Percentiles rank a stretch among this genome's conserved stretches.
Evolutionary conservation across 2,797 vertebrate genomes (phyloP).

Genomic region (Clarias fuscus): DNA sequence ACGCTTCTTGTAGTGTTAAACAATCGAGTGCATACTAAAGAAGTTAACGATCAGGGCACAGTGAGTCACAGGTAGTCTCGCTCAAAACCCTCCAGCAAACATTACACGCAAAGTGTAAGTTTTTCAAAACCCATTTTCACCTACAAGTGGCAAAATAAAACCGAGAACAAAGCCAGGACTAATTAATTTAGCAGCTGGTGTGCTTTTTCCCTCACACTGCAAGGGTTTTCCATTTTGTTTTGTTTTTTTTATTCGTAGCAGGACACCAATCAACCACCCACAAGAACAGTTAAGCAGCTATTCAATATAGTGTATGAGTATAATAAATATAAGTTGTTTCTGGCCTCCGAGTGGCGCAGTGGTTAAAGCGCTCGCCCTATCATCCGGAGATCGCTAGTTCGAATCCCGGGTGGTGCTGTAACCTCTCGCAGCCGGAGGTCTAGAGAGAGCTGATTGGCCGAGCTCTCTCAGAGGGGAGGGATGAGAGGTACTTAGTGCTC

Average conservation of each 20-base stretch:
- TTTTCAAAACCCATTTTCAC: conserved; percentile 1
- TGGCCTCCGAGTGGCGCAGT: too few species aligned
- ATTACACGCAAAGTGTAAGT: neutral
- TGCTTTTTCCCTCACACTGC: neutral
- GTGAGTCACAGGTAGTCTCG: neutral
- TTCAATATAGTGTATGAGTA: neutral
- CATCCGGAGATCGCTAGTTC: too few species aligned
- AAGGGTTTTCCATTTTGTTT: neutral
- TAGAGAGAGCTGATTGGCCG: too few species aligned
- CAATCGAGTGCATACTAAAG: neutral
- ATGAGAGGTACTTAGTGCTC: too few species aligned
- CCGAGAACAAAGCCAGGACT: neutral
- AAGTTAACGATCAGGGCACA: neutral
- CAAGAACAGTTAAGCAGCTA: neutral
- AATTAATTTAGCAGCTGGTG: neutral
- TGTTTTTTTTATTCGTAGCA: neutral
- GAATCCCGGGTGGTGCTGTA: too few species aligned
- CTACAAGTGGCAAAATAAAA: neutral
- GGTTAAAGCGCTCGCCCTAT: too few species aligned
- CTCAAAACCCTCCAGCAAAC: neutral
- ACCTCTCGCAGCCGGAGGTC: too few species aligned
- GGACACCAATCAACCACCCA: neutral
- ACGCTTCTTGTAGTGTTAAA: neutral
- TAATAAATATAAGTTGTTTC: neutral
- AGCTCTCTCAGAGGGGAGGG: too few species aligned